Percentiles rank a stretch among this genome's conserved stretches.
Conservation (phyloP, 1,140 invertebrate genomes). For the Drosophila simulans region DNA sequence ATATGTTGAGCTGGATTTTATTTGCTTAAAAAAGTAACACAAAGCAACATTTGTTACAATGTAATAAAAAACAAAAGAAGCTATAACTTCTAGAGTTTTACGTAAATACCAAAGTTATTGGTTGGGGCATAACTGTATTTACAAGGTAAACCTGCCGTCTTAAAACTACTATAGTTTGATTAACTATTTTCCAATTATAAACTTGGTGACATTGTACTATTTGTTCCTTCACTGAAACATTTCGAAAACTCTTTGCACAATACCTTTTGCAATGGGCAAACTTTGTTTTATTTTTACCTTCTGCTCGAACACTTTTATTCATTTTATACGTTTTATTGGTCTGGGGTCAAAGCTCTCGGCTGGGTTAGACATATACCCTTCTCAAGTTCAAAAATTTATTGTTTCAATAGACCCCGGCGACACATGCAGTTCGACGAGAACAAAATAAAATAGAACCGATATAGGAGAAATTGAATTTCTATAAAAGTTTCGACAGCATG, state of each 20-base stretch:
- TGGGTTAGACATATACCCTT: constrained; percentile 54
- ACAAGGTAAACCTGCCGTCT: too few species aligned
- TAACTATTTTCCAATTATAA: constrained; percentile 1
- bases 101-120: too few species aligned
- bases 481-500: constrained; percentile 77
- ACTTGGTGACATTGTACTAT: background rate
- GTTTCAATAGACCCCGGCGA: constrained; percentile 64
- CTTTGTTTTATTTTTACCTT: background rate
- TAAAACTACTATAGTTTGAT: background rate
- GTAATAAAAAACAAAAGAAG: too few species aligned
- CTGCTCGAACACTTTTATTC: constrained; percentile 33
- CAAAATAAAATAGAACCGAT: constrained; percentile 41
- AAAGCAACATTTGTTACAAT: too few species aligned
- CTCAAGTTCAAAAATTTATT: constrained; percentile 67
- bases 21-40: background rate
- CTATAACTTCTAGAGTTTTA: too few species aligned
- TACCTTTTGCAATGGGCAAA: background rate
- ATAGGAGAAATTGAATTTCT: constrained; percentile 77
- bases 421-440: constrained; percentile 53
- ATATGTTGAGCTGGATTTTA: background rate
- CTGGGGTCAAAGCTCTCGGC: constrained; percentile 57
- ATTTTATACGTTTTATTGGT: constrained; percentile 9
- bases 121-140: too few species aligned
- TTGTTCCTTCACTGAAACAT: background rate
- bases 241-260: background rate